Base-by-base conservation (phyloP, 2,113 vertebrate genomes). In the Entelurus aequoreus region DNA sequence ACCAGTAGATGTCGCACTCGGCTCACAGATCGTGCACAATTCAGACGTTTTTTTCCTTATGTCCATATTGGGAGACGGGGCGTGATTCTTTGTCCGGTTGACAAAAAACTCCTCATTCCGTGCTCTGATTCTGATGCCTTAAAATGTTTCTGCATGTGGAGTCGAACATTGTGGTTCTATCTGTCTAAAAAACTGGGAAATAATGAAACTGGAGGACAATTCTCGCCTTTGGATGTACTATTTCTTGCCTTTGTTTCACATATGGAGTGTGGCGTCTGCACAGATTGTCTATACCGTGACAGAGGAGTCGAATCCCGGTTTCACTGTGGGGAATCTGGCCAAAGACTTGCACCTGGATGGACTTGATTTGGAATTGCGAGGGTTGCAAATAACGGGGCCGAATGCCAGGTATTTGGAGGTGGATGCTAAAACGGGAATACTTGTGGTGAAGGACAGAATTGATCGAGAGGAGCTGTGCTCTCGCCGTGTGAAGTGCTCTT, bases 401-500 rank as follows among this genome's bases (percentile, higher is more conserved):
- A 88, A 85, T 2, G 77, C 79, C 52, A 84, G 73, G 48, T 84
- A 86, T 78, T 88, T 94, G 28, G 85, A 89, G 49, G 86, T 92
- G 15, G 82, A 92, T 65, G 54, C 74, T 8, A 86, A 91, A 48
- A 92, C 87, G 1, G 93, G 93, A 13, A 66, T 85, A 42, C 74
- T 94, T 49, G 53, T 84, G 55, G 76, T 93, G 59, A 90, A 84
- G 56, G 89, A 92, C 61, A 91, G 89, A 74, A 85, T 94, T 59
- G 91, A 94, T 79, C 79, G 93, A 55, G 92, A 94, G 54, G 74
- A 84, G 65, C 70, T 93, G 12, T 94, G 94, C 47, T 80, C 81
- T n/a, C 63, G 78, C 16, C 74, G 55, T 0, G 78, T 72, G 0
- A 88, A 89, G 62, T 94, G 93, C 67, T 71, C 88, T 21, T 66